Evolutionary conservation across 2,888 invertebrate genomes (phyloP).

Genomic region (Chelonus formosanus): DNA sequence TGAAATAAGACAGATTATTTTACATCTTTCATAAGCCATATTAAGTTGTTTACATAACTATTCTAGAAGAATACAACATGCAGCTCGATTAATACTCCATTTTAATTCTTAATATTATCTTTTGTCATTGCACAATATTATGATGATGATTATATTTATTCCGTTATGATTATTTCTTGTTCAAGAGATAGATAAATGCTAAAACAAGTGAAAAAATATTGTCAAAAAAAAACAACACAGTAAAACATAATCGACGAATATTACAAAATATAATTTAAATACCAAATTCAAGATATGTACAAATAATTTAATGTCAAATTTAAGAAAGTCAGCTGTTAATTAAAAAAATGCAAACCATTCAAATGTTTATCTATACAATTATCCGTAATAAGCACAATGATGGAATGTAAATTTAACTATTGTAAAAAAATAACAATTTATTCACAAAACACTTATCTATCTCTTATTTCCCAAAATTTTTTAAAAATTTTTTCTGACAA

Average conservation of each 20-base stretch:
- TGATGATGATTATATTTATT: too few relatives aligned
- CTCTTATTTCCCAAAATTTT: neutral
- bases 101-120: too few relatives aligned
- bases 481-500: too few relatives aligned
- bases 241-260: neutral
- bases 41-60: too few relatives aligned
- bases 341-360: conserved; percentile 13
- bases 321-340: neutral
- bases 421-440: neutral
- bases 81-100: too few relatives aligned
- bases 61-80: too few relatives aligned
- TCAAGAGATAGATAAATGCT: neutral
- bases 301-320: conserved; percentile 8
- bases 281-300: neutral
- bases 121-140: too few relatives aligned
- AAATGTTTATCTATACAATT: conserved; percentile 7
- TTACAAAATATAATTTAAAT: conserved; percentile 4
- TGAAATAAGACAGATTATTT: too few relatives aligned
- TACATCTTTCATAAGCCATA: too few relatives aligned
- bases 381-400: conserved; percentile 10
- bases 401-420: conserved; percentile 19
- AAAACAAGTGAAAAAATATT: neutral
- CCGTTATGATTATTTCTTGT: too few relatives aligned
- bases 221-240: neutral
- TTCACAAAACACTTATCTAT: neutral